Conservation (phyloP, 1,140 invertebrate genomes). For the Cyclina sinensis region DNA sequence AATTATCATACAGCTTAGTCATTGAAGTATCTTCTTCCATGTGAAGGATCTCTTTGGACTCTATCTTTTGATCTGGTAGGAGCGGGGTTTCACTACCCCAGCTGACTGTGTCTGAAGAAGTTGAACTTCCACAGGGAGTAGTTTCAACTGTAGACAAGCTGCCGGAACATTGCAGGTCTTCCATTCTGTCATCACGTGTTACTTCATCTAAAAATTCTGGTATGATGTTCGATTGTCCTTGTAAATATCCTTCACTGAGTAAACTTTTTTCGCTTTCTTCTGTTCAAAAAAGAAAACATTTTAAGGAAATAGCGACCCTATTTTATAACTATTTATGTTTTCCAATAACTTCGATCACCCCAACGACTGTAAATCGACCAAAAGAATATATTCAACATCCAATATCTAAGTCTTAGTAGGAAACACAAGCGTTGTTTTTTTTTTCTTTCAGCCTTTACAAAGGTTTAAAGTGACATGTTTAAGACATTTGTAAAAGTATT, state of each 20-base stretch:
- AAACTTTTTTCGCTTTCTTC: not conserved
- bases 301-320: too few species aligned
- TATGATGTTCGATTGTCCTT: not conserved
- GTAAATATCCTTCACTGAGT: not conserved
- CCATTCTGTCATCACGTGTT: not conserved
- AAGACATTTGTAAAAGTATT: too few species aligned
- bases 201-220: not conserved
- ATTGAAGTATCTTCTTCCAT: not conserved
- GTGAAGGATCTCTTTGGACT: not conserved
- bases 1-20: not conserved
- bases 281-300: not conserved
- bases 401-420: too few species aligned
- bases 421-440: too few species aligned
- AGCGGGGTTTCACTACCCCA: constrained; percentile 14
- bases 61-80: not conserved
- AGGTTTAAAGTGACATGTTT: too few species aligned
- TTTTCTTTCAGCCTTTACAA: too few species aligned
- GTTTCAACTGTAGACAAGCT: not conserved
- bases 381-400: too few species aligned
- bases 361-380: too few species aligned
- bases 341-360: too few species aligned
- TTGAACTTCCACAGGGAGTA: not conserved
- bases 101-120: not conserved
- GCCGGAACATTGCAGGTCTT: not conserved
- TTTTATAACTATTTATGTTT: too few species aligned